These are phyloP conservation scores for Climacteris rufus DNA, from an alignment of 2,113 vertebrate species.

Conservation along the genomic window DNA sequence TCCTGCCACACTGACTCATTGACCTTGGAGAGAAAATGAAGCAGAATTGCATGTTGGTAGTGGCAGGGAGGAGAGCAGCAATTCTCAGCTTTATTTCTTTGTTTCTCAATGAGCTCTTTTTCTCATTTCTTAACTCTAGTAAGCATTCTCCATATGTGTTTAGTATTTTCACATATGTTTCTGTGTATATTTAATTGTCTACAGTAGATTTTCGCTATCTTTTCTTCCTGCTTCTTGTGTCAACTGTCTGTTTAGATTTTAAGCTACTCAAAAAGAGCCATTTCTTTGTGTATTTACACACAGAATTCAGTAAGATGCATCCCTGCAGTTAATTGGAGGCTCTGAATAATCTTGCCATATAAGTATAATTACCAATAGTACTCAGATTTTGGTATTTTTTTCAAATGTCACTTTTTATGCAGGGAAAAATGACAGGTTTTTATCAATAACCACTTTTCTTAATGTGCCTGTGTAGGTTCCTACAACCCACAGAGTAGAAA, in stretches of 20 bases:
- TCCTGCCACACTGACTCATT: neutral
- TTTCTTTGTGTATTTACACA: neutral
- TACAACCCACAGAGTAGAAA: neutral
- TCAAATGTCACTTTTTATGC: neutral
- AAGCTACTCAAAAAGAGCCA: neutral
- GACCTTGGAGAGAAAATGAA: neutral
- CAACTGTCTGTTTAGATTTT: constrained; percentile 1
- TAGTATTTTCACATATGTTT: constrained; percentile 24
- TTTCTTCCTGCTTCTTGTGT: neutral
- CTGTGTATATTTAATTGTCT: constrained; percentile 26
- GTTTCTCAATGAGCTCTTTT: neutral
- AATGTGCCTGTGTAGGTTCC: neutral
- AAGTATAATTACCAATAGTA: neutral
- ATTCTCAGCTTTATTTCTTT: neutral
- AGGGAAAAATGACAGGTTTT: neutral
- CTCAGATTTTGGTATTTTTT: neutral
- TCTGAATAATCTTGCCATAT: neutral
- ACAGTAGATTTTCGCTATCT: neutral
- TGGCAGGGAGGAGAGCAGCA: constrained; percentile 19
- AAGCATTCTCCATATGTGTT: constrained; percentile 3
- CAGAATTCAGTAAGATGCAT: neutral
- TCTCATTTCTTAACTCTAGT: neutral
- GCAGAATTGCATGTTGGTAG: neutral
- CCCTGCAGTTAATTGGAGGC: neutral
- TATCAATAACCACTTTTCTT: neutral